Evolutionary conservation across 2,113 vertebrate species (phyloP), one percentile per base, ranked within the genome.

Genomic region (Gobiocypris rarus): DNA sequence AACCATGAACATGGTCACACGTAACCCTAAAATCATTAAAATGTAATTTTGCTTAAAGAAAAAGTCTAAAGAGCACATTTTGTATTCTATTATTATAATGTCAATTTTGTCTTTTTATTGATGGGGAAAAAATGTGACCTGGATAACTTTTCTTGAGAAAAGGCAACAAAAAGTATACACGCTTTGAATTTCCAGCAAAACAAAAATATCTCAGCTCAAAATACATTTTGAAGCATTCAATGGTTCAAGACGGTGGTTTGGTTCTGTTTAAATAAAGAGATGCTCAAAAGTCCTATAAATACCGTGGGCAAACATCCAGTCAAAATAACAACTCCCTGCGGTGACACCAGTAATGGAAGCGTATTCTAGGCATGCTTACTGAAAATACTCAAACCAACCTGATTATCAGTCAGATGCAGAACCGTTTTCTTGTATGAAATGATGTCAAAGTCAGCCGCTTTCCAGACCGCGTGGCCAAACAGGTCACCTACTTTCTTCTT

Each of bases 361-460:
- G 24, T 3, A 24, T 13, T 26, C 22, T 5, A 50, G 4, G 13
- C 14, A 15, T 58, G 22, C 56, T 58, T n/a, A 1, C 2, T 19
- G 19, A n/a, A 61, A 61, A 28, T 22, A 24, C 3, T 10, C 13
- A 6, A 61, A 56, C 78, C 82, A 84, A 98, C 97, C 97, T 99
- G 97, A 92, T 94, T 96, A 92, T 99, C 97, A 89, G 96, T 99
- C 90, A 99, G 94, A 90, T 99, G 97, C 81, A 99, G 89, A 89
- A 99, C 94, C 11, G 97, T 99, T 93, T 97, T 99, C 90, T 98
- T 98, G 87, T 97, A 99, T 59, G 97, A 98, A 83, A 98, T 95
- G n/a, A 97, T 90, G 54, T 98, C 96, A 92, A 98, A 99, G 85
- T 97, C 97, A 75, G 94, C 91, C 11, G 96, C 96, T 92, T 98